Percentiles rank a stretch among this genome's conserved stretches.
phyloP scores from a whole-genome alignment of 2,888 invertebrate genomes.

The Bellardia bayeri region DNA sequence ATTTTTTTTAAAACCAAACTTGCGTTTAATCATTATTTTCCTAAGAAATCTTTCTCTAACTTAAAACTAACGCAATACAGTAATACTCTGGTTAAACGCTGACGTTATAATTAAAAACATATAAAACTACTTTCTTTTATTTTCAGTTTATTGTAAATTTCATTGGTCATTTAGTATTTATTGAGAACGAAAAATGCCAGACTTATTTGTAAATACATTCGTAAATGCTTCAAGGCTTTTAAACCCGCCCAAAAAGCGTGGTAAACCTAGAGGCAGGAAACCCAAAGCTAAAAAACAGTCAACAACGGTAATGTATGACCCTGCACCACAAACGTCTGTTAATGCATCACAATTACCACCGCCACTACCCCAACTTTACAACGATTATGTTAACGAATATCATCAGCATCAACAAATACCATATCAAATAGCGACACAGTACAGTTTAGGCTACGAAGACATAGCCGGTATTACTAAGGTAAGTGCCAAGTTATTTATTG shows the following conservation, averaged over 20 bases:
- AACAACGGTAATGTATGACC: conserved; percentile 66
- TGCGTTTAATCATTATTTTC: too few species aligned
- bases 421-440: conserved; percentile 63
- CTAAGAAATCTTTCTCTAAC: background rate
- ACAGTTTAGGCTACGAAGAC: conserved; percentile 70
- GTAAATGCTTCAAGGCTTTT: conserved; percentile 71
- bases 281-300: conserved; percentile 66
- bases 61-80: background rate
- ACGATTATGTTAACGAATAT: conserved; percentile 73
- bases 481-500: conserved; percentile 48
- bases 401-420: conserved; percentile 60
- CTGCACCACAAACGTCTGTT: conserved; percentile 43
- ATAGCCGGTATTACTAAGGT: conserved; percentile 70
- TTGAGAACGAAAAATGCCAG: conserved; percentile 65
- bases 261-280: conserved; percentile 71
- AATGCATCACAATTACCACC: conserved; percentile 45
- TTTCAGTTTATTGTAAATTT: conserved; percentile 62
- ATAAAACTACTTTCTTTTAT: conserved; percentile 29
- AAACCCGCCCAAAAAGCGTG: conserved; percentile 71
- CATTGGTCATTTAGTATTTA: conserved; percentile 48
- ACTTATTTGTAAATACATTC: conserved; percentile 72
- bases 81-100: too few species aligned
- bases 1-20: too few species aligned
- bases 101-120: background rate
- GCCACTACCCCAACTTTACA: conserved; percentile 62